phyloP scores from a whole-genome alignment of 1,140 invertebrate genomes.

The Anadara kagoshimensis region DNA sequence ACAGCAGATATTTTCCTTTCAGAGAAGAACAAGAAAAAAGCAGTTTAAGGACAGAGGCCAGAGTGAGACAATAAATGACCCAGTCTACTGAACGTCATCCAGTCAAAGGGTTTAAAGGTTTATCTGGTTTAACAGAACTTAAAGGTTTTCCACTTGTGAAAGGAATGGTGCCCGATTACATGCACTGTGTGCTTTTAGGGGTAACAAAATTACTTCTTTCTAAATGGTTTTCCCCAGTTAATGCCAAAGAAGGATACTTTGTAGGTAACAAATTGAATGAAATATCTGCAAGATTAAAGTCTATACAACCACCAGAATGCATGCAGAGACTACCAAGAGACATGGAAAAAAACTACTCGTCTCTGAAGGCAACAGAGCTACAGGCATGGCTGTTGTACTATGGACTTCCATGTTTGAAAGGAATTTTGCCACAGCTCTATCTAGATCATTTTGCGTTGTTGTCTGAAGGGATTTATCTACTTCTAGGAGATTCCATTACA shows the following conservation, averaged over 20 bases:
- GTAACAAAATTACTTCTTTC: slow-evolving; percentile 20
- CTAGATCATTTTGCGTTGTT: slow-evolving; percentile 21
- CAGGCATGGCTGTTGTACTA: slow-evolving; percentile 32
- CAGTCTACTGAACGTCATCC: too few species aligned
- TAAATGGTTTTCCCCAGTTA: slow-evolving; percentile 37
- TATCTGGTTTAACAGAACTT: slow-evolving; percentile 23
- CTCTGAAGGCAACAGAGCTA: slow-evolving; percentile 39
- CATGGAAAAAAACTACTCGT: slow-evolving; percentile 30
- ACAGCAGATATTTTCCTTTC: too few species aligned
- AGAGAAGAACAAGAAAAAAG: too few species aligned
- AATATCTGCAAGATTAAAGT: slow-evolving; percentile 19
- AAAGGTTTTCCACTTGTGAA: slow-evolving; percentile 30
- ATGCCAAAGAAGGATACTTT: slow-evolving; percentile 29
- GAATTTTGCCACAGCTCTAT: slow-evolving; percentile 15
- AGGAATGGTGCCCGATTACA: slow-evolving; percentile 41
- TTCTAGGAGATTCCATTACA: slow-evolving; percentile 33
- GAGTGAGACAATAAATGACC: too few species aligned
- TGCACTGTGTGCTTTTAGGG: slow-evolving; percentile 37
- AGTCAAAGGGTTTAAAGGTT: slow-evolving; percentile 30
- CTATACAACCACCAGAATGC: slow-evolving; percentile 29
- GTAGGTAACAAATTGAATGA: slow-evolving; percentile 37
- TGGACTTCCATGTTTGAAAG: slow-evolving; percentile 26
- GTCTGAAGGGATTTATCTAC: slow-evolving; percentile 13
- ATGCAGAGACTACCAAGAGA: slow-evolving; percentile 33
- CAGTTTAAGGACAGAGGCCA: too few species aligned